These are phyloP conservation scores for Chlamydotis undulata DNA, from an alignment of 2,113 vertebrate species.

Conservation along the genomic window DNA sequence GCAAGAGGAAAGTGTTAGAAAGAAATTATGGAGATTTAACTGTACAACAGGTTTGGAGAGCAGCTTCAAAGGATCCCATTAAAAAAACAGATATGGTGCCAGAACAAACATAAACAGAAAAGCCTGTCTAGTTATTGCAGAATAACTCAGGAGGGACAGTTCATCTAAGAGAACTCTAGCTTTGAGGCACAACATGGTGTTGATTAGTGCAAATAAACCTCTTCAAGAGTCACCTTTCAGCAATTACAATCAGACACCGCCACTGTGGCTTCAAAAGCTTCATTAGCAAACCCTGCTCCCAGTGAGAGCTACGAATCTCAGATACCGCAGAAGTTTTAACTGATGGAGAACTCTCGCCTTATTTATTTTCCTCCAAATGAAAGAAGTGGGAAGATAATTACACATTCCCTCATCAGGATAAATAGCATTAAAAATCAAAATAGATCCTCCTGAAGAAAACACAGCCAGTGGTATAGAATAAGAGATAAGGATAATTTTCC, in stretches of 20 bases:
- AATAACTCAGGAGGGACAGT: conserved; percentile 50
- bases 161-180: conserved; percentile 52
- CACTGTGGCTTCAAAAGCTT: conserved; percentile 70
- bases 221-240: conserved; percentile 63
- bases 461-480: not conserved
- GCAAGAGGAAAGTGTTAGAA: not conserved
- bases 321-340: conserved; percentile 23
- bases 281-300: conserved; percentile 57
- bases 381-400: conserved; percentile 29
- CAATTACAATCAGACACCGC: conserved; percentile 73
- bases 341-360: conserved; percentile 10
- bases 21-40: not conserved
- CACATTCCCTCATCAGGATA: not conserved
- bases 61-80: conserved; percentile 31
- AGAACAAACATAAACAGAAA: conserved; percentile 49
- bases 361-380: conserved; percentile 34
- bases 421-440: conserved; percentile 39
- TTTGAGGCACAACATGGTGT: conserved; percentile 76
- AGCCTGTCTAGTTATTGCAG: conserved; percentile 12
- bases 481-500: not conserved
- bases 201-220: conserved; percentile 76
- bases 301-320: conserved; percentile 21
- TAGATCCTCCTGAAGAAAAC: not conserved
- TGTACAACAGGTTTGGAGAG: not conserved
- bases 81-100: conserved; percentile 2